Evolutionary conservation across 2,113 vertebrate species (phyloP).

Genomic region (Thinocorus orbignyianus): DNA sequence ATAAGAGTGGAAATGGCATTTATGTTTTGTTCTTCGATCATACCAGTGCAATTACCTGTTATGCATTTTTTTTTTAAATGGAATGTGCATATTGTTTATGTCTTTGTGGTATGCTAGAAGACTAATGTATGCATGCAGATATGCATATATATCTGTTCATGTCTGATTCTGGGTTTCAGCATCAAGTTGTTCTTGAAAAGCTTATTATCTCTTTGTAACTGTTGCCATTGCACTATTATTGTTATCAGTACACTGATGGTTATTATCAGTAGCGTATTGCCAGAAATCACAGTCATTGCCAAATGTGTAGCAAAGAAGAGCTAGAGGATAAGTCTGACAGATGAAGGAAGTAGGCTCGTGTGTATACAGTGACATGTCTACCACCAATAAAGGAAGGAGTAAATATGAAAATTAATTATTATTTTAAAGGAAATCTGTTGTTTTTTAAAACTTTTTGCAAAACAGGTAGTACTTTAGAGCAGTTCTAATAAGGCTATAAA

Average conservation of each 20-base stretch:
- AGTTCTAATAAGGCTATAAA: background rate
- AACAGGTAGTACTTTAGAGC: background rate
- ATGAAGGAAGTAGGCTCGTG: background rate
- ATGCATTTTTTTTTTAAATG: accelerated
- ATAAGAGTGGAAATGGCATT: background rate
- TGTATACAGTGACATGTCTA: too few relatives aligned
- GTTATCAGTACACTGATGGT: accelerated
- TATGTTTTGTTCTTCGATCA: background rate
- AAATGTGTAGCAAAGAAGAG: background rate
- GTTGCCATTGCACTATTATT: background rate
- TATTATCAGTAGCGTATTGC: background rate
- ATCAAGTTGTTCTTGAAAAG: background rate
- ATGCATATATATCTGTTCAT: background rate
- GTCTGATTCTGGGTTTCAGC: background rate
- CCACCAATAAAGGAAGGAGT: background rate
- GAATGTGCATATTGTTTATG: background rate
- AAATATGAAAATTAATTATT: background rate
- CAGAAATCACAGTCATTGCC: background rate
- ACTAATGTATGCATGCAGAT: too few relatives aligned
- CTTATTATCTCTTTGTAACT: background rate
- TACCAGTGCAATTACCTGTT: background rate
- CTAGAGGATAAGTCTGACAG: background rate
- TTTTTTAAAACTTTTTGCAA: background rate
- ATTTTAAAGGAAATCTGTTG: background rate
- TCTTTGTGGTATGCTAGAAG: background rate